Base-by-base conservation (phyloP, 2,113 vertebrate species). In the Osmerus mordax region DNA sequence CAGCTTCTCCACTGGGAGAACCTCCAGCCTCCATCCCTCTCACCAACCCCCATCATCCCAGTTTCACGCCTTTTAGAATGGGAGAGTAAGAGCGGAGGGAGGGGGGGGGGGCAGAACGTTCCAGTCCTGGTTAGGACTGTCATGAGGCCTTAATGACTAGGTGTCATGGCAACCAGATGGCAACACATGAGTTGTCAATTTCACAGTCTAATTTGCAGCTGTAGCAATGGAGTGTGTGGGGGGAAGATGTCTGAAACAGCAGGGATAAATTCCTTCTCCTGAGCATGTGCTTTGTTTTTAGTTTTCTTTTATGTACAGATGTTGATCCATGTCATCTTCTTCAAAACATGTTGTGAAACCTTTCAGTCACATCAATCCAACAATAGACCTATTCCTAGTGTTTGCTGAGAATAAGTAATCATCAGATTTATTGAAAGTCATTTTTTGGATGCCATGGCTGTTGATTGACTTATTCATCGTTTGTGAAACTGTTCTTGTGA, bases 121-220 rank as follows among this genome's bases (percentile, higher is more conserved):
- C 9, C 78, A 84, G 65, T 65, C 65, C 54, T 28, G 69, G 72
- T 67, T 14, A 67, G 64, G 72, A 71, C 74, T 67, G 67, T 86
- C 79, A 76, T 56, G 74, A 77, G 72, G 70, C 67, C 65, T 72
- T 83, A 83, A 88, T 91, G 84, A 84, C 80, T 29, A 70, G 85
- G 76, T 84, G 88, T 85, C 89, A 90, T 92, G 84, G 86, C 87
- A 91, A 91, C 88, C 76, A 79, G 70, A 89, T 84, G 79, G 85
- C 82, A 79, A 87, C 87, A 89, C 85, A 79, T 71, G 75, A 87
- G 75, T 77, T 90, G 86, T 87, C 81, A 84, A 86, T 90, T 91
- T 91, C 89, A 89, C 88, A 90, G 82, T 88, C 85, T 88, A 84
- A 90, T 90, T 88, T 91, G 87, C 89, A 71, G 76, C 81, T 85